Evolutionary conservation across 2,113 vertebrate genomes (phyloP).

Genomic region (Glaucidium brasilianum): DNA sequence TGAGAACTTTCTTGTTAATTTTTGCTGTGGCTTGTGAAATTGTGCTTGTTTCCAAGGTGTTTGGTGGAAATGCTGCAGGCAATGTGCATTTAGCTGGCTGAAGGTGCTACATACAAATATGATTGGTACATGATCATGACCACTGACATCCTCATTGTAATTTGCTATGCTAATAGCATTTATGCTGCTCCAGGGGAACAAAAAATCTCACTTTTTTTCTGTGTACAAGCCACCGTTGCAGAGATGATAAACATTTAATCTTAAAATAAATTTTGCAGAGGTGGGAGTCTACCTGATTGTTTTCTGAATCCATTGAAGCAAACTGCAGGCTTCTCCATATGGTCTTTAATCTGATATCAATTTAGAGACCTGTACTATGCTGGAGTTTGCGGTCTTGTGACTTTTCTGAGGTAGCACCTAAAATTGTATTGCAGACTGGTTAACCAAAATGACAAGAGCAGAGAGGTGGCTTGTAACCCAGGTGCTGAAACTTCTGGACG

Average conservation of each 20-base stretch:
- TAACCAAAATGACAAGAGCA: background rate
- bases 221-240: background rate
- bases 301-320: background rate
- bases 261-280: background rate
- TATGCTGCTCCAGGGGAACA: background rate
- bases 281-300: background rate
- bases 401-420: background rate
- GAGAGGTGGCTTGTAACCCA: background rate
- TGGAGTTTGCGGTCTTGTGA: background rate
- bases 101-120: background rate
- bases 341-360: background rate
- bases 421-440: background rate
- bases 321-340: background rate
- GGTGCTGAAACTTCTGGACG: background rate
- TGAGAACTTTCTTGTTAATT: background rate
- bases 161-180: background rate
- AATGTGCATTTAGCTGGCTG: background rate
- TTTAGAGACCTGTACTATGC: background rate
- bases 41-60: background rate
- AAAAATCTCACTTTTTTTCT: background rate
- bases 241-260: background rate
- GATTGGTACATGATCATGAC: rapidly evolving
- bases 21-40: background rate
- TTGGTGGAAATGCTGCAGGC: background rate
- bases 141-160: background rate